phyloP scores from a whole-genome alignment of 2,797 vertebrate genomes.

The Enteromius unitaeniatus region DNA sequence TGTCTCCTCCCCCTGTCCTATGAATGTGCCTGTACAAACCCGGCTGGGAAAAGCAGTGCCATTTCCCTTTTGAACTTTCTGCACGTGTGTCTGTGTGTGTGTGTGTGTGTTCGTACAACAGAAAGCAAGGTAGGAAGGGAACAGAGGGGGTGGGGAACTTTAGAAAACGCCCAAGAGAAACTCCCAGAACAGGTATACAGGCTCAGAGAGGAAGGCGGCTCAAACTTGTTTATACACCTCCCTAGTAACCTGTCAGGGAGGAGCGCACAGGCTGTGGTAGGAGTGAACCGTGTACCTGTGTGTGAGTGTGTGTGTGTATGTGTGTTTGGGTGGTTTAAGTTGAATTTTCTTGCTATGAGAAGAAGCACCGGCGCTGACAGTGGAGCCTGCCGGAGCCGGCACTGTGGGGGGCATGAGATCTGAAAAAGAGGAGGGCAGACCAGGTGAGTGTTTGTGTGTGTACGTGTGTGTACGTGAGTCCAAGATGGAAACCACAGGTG shows the following conservation, averaged over 20 bases:
- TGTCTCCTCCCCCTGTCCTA: constrained; percentile 55
- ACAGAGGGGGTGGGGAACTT: constrained; percentile 49
- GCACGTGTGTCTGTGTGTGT: constrained; percentile 39
- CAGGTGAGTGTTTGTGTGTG: constrained; percentile 71
- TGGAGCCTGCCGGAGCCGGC: constrained; percentile 74
- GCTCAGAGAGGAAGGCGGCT: constrained; percentile 45
- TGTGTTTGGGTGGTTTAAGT: constrained; percentile 40
- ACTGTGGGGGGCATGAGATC: constrained; percentile 76
- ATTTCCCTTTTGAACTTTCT: constrained; percentile 19
- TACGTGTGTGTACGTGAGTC: neutral
- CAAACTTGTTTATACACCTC: constrained; percentile 60
- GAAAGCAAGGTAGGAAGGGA: constrained; percentile 35
- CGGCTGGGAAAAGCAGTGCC: constrained; percentile 14
- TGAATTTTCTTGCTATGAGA: constrained; percentile 73
- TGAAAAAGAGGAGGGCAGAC: constrained; percentile 76
- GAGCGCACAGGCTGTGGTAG: constrained; percentile 58
- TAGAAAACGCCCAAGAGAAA: constrained; percentile 61
- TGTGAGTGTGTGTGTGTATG: neutral
- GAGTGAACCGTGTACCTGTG: constrained; percentile 29
- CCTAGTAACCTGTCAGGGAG: constrained; percentile 76
- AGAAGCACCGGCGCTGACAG: constrained; percentile 69
- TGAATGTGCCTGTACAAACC: constrained; percentile 35
- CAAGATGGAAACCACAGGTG: neutral
- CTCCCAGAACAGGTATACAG: constrained; percentile 67
- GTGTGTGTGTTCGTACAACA: constrained; percentile 34